A percentile compares a stretch with the other conserved stretches of the same genome.
These are phyloP conservation scores for Heterodera filipjevi DNA, from an alignment of 2,888 invertebrate genomes.

Conservation along the genomic window DNA sequence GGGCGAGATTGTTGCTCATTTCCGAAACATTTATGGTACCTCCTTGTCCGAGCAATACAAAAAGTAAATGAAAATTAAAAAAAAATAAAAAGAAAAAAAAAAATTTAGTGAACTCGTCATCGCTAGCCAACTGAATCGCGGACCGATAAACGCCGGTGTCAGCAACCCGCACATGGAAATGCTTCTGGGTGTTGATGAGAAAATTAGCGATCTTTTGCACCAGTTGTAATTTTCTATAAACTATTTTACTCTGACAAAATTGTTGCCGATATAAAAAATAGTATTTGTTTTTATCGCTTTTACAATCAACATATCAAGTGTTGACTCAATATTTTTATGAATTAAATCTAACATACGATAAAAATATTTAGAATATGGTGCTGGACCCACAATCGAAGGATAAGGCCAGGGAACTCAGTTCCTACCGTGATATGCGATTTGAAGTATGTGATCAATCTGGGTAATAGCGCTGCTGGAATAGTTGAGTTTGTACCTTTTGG, in stretches of 20 bases:
- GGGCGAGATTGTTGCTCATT: slow-evolving; percentile 51
- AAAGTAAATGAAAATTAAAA: slow-evolving; percentile 39
- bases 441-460: slow-evolving; percentile 41
- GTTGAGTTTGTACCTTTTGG: too few relatives aligned
- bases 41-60: slow-evolving; percentile 57
- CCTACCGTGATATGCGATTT: slow-evolving; percentile 62
- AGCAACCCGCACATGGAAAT: slow-evolving; percentile 62
- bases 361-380: slow-evolving; percentile 17
- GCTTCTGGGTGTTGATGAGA: slow-evolving; percentile 59
- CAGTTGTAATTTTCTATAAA: slow-evolving; percentile 5
- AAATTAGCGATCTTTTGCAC: slow-evolving; percentile 36
- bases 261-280: background rate
- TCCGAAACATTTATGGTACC: slow-evolving; percentile 52
- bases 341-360: background rate
- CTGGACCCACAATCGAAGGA: slow-evolving; percentile 46
- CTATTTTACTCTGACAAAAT: background rate
- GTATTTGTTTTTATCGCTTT: background rate
- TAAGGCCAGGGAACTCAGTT: slow-evolving; percentile 49
- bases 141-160: slow-evolving; percentile 55
- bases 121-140: slow-evolving; percentile 62
- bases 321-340: background rate
- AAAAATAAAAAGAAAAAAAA: background rate
- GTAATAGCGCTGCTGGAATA: background rate
- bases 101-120: slow-evolving; percentile 55
- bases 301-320: too few relatives aligned